These are phyloP conservation scores for Sesia apiformis DNA, from an alignment of 2,888 invertebrate genomes.

Conservation along the genomic window DNA sequence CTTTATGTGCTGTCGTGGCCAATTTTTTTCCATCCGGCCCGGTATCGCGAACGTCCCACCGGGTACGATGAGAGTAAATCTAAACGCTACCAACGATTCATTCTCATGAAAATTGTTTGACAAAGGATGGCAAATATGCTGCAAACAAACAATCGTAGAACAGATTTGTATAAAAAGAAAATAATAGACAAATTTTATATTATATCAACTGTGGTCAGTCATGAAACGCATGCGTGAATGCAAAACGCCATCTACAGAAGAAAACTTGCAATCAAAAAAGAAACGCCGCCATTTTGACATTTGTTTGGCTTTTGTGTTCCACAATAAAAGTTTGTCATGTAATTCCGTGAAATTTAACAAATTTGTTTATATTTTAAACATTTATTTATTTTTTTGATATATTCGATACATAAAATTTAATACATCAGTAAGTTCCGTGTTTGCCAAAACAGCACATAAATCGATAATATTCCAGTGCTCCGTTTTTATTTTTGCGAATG, in stretches of 20 bases:
- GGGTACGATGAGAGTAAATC: too few relatives aligned
- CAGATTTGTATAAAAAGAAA: too few relatives aligned
- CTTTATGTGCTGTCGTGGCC: too few relatives aligned
- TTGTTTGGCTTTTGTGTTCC: constrained; percentile 73
- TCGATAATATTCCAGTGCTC: constrained; percentile 61
- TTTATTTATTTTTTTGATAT: constrained; percentile 20
- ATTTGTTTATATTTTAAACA: constrained; percentile 29
- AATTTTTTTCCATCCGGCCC: too few relatives aligned
- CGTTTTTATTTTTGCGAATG: constrained; percentile 56
- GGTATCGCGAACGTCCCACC: too few relatives aligned
- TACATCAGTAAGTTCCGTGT: constrained; percentile 29
- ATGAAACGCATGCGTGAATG: constrained; percentile 57
- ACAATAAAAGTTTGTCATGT: constrained; percentile 44
- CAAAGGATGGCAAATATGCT: too few relatives aligned
- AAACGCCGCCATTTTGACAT: constrained; percentile 75
- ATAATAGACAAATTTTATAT: too few relatives aligned
- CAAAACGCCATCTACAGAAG: constrained; percentile 50
- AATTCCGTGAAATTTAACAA: constrained; percentile 32
- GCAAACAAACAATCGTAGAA: too few relatives aligned
- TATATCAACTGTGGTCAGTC: not conserved
- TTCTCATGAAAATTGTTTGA: too few relatives aligned
- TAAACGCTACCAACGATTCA: too few relatives aligned
- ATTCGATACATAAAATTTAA: constrained; percentile 21
- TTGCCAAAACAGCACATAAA: constrained; percentile 43
- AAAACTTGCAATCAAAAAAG: constrained; percentile 27